A percentile compares a stretch with the other conserved stretches of the same genome.
Evolutionary conservation across 2,797 vertebrate genomes (phyloP).

Genomic region (Emys orbicularis): DNA sequence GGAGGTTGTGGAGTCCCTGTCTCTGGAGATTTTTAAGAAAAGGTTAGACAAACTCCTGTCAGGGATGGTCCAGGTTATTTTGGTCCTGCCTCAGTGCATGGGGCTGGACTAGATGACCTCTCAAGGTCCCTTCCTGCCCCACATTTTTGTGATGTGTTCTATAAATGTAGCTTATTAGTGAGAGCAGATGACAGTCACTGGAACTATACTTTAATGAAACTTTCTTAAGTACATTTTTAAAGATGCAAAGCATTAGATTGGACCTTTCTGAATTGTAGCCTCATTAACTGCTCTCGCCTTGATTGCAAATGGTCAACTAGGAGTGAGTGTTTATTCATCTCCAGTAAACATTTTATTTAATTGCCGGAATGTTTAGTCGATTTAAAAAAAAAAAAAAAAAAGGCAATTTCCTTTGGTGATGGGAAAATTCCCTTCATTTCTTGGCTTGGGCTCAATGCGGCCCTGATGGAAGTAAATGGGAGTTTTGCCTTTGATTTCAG

Average conservation of each 20-base stretch:
- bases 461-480: background rate
- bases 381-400: rapidly evolving
- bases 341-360: background rate
- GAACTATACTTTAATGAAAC: background rate
- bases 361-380: background rate
- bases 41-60: background rate
- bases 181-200: background rate
- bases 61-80: background rate
- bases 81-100: background rate
- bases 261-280: background rate
- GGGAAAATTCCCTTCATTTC: slow-evolving; percentile 31
- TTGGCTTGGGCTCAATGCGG: background rate
- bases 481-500: slow-evolving; percentile 33
- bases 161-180: rapidly evolving
- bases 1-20: background rate
- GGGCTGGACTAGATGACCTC: background rate
- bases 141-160: background rate
- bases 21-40: background rate
- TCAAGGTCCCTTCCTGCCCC: background rate
- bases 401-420: background rate
- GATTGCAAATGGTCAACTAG: background rate
- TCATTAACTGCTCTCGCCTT: background rate
- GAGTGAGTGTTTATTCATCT: background rate
- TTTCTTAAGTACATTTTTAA: background rate
- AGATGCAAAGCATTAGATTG: background rate